A percentile compares a stretch with the other conserved stretches of the same genome.
phyloP scores from a whole-genome alignment of 1,140 invertebrate genomes.

The Lethrus apterus region DNA sequence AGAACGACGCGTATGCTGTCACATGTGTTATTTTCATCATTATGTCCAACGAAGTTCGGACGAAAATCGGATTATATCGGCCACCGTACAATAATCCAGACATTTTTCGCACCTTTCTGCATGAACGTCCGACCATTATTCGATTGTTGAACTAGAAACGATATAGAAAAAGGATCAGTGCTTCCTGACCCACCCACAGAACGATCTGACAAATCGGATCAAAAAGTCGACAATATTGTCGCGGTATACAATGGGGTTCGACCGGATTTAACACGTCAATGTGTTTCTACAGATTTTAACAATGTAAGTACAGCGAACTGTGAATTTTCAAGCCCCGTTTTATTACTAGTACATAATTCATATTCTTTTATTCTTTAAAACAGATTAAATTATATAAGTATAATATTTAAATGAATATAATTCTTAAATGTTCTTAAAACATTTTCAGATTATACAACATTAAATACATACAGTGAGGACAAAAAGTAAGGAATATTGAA shows the following conservation, averaged over 20 bases:
- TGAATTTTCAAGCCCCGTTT: too few relatives aligned
- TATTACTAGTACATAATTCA: too few relatives aligned
- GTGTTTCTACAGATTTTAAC: constrained; percentile 22
- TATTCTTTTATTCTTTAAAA: too few relatives aligned
- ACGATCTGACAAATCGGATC: constrained; percentile 42
- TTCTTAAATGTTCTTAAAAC: too few relatives aligned
- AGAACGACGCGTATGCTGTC: constrained; percentile 27
- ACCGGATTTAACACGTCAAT: constrained; percentile 34
- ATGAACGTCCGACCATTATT: background rate
- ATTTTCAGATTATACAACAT: too few relatives aligned
- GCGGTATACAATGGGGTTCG: constrained; percentile 32
- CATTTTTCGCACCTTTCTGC: background rate
- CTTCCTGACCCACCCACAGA: constrained; percentile 38
- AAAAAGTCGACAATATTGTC: constrained; percentile 44
- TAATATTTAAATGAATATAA: too few relatives aligned
- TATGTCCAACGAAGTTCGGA: constrained; percentile 32
- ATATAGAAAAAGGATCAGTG: constrained; percentile 39
- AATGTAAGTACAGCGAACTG: background rate
- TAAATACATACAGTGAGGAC: too few relatives aligned
- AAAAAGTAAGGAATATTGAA: too few relatives aligned
- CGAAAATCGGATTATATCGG: constrained; percentile 38
- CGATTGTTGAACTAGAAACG: constrained; percentile 25
- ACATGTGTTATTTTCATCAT: constrained; percentile 42
- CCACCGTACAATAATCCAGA: constrained; percentile 22
- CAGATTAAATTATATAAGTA: too few relatives aligned